phyloP scores from a whole-genome alignment of 1,140 invertebrate genomes.

The Galendromus occidentalis region DNA sequence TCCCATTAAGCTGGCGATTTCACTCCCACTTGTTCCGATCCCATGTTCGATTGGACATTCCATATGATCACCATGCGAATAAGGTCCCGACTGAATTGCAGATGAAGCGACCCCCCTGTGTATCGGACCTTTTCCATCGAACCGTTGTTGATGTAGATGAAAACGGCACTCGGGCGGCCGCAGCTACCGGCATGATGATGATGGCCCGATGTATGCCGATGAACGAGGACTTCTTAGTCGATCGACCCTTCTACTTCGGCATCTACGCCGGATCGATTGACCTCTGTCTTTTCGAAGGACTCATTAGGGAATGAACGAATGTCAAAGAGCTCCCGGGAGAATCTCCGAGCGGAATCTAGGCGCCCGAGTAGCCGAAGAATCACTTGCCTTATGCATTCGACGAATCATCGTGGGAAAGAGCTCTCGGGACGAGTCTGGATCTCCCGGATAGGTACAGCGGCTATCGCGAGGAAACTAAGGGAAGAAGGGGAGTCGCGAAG shows the following conservation, averaged over 20 bases:
- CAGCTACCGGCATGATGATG: conserved; percentile 24
- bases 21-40: background rate
- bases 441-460: too few species aligned
- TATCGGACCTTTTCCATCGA: conserved; percentile 24
- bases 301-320: too few species aligned
- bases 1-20: too few species aligned
- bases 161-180: conserved; percentile 30
- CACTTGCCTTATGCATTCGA: too few species aligned
- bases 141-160: conserved; percentile 30
- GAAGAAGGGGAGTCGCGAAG: too few species aligned
- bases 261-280: conserved; percentile 13
- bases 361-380: too few species aligned
- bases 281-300: too few species aligned
- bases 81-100: background rate
- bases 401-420: too few species aligned
- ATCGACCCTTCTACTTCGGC: conserved; percentile 21
- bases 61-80: background rate
- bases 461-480: too few species aligned
- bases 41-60: background rate
- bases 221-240: conserved; percentile 17
- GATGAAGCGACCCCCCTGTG: background rate
- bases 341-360: too few species aligned
- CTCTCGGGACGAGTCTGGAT: too few species aligned
- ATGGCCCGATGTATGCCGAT: conserved; percentile 12
- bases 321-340: too few species aligned